phyloP scores from a whole-genome alignment of 2,797 vertebrate genomes.

The Ammospiza maritima region DNA sequence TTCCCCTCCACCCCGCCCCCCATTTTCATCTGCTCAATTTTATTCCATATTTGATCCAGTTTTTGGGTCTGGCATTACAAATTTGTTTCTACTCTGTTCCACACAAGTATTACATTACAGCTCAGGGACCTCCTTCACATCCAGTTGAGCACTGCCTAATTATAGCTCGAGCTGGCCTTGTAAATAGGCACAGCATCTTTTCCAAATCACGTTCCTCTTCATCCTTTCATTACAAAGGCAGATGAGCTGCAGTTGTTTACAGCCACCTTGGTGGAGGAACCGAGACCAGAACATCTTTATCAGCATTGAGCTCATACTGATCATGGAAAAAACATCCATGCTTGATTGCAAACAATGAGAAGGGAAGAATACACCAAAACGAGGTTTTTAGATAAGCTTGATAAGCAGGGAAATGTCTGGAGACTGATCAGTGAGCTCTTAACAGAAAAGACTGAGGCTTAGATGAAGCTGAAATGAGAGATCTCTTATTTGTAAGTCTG shows the following conservation, averaged over 20 bases:
- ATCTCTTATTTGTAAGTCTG: neutral
- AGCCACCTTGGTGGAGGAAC: neutral
- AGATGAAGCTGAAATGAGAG: neutral
- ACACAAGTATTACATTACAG: constrained; percentile 9
- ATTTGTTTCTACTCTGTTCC: neutral
- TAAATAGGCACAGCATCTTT: neutral
- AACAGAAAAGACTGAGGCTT: neutral
- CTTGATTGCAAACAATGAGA: neutral
- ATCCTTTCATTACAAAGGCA: neutral
- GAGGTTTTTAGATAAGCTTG: neutral
- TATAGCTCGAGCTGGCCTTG: neutral
- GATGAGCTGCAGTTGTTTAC: neutral
- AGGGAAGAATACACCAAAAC: neutral
- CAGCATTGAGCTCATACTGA: neutral
- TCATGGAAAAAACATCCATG: neutral
- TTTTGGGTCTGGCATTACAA: neutral
- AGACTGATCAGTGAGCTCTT: neutral
- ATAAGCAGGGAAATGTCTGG: neutral
- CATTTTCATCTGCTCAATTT: neutral
- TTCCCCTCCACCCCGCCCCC: neutral
- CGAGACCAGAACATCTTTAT: neutral
- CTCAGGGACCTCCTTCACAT: constrained; percentile 5
- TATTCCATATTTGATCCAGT: neutral
- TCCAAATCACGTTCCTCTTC: neutral
- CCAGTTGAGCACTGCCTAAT: constrained; percentile 7